Percentiles rank a stretch among this genome's conserved stretches.
These are phyloP conservation scores for Mesitornis unicolor DNA, from an alignment of 2,113 vertebrate species.

Conservation along the genomic window DNA sequence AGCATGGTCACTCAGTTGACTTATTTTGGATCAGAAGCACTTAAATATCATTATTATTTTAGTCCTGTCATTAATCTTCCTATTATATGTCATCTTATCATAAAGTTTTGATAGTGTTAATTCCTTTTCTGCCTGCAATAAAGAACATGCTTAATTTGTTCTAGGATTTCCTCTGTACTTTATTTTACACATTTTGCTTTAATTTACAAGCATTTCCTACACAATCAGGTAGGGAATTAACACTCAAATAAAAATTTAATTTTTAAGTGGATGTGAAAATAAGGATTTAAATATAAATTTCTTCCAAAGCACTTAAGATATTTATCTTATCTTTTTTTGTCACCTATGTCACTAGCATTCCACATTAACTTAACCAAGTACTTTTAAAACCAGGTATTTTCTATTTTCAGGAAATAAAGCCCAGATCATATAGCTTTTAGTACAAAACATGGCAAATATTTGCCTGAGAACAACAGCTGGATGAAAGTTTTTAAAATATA, in stretches of 20 bases:
- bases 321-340: background rate
- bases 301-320: background rate
- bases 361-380: background rate
- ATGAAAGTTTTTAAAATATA: background rate
- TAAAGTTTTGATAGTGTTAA: background rate
- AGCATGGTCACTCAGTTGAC: background rate
- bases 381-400: background rate
- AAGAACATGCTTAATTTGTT: background rate
- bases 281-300: background rate
- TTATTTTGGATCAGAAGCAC: background rate
- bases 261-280: background rate
- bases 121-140: background rate
- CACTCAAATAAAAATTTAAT: background rate
- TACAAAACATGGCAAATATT: background rate
- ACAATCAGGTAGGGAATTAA: background rate
- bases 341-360: background rate
- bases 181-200: background rate
- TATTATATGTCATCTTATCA: background rate
- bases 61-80: background rate
- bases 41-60: background rate
- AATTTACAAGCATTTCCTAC: background rate
- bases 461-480: background rate
- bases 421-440: background rate
- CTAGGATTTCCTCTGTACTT: background rate
- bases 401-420: background rate